phyloP scores from a whole-genome alignment of 37 sponge, comb jelly and placozoan genomes.

The Agelas oroides region DNA sequence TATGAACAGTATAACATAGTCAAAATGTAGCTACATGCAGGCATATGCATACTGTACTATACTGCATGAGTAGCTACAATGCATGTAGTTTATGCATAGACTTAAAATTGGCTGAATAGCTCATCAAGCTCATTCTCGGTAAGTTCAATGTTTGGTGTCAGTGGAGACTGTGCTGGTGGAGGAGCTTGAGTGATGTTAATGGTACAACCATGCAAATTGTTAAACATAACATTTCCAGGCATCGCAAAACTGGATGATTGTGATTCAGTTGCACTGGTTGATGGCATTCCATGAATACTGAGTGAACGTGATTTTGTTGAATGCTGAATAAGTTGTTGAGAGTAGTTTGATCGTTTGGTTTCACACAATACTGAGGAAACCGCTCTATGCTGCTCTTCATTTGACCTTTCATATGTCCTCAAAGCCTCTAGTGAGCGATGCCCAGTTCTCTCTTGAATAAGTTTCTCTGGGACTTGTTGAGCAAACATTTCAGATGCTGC shows the following conservation, averaged over 20 bases:
- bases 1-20: too few species aligned
- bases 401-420: conserved; percentile 5
- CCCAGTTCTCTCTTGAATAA: too few species aligned
- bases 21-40: too few species aligned
- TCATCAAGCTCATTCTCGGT: too few species aligned
- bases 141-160: too few species aligned
- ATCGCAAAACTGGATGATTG: too few species aligned
- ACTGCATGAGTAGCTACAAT: too few species aligned
- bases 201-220: neutral
- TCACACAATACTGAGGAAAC: neutral
- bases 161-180: too few species aligned
- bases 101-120: too few species aligned
- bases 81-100: too few species aligned
- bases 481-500: neutral
- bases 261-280: neutral
- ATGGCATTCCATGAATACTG: neutral
- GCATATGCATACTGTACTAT: too few species aligned
- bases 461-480: neutral
- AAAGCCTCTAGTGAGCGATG: conserved; percentile 3
- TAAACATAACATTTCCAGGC: too few species aligned
- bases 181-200: neutral
- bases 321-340: neutral
- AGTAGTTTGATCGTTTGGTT: neutral
- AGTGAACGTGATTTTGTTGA: neutral
- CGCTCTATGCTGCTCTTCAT: neutral